Evolutionary conservation across 2,797 vertebrate species (phyloP), one percentile per base, ranked within the genome.

Genomic region (Lutjanus campechanus): DNA sequence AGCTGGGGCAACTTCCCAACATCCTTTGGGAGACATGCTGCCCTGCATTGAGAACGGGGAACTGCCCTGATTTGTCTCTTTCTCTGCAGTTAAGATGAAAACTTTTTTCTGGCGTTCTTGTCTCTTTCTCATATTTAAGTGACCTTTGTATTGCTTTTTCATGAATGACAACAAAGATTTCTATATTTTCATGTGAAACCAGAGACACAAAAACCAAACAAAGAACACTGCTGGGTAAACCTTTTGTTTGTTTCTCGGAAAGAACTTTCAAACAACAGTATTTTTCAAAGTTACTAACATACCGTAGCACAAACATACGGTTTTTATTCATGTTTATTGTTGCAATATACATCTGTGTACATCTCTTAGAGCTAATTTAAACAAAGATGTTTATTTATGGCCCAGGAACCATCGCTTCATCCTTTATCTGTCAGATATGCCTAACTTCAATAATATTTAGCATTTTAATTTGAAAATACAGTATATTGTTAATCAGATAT

Each of bases 91-190:
- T 87, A 63, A 64, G 50, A 77, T 64, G 78, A 1, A 69, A 82
- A 80, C 69, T 64, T 67, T 87, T 87, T 83, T 77, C 78, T 81
- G 85, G 72, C 79, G 76, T 68, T 81, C 88, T 88, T 86, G 84
- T 85, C 86, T 91, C 80, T 81, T 62, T 87, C 89, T 92, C 86
- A 87, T 89, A 92, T 91, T 93, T 94, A 96, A 96, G 95, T 95
- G 95, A 96, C 95, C 94, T 96, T 96, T 96, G 88, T 93, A 94
- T 93, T 93, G 91, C 85, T 94, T 96, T 95, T 95, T 94, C 91
- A 90, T 88, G 90, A 92, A 92, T 85, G 87, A 94, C 81, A 46
- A 93, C 82, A 94, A 83, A 95, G 90, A 95, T 93, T 85, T 94
- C 91, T 96, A 96, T 96, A 96, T 96, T 96, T 96, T 96, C 94